Evolutionary conservation across 1,140 invertebrate genomes (phyloP).

Genomic region (Drosophila pandora): DNA sequence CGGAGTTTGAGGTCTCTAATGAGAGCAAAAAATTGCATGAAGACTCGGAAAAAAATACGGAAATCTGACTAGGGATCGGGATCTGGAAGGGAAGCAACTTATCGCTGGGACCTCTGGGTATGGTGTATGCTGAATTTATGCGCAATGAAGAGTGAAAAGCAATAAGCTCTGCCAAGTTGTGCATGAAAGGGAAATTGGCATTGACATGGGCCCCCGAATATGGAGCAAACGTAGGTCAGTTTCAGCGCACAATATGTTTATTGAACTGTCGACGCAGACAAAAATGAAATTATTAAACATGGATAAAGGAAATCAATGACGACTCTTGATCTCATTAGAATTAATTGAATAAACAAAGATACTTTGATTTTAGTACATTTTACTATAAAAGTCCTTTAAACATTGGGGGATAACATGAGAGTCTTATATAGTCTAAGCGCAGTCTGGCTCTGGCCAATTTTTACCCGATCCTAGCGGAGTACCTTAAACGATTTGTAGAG

Average conservation of each 20-base stretch:
- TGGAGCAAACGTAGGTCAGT: constrained; percentile 15
- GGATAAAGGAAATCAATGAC: neutral
- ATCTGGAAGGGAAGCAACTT: neutral
- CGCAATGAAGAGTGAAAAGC: constrained; percentile 79
- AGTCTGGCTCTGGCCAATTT: too few relatives aligned
- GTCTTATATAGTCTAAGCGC: too few relatives aligned
- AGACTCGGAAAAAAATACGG: constrained; percentile 14
- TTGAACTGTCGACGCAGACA: constrained; percentile 41
- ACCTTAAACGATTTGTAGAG: neutral
- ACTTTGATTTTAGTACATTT: too few relatives aligned
- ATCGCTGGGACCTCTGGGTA: neutral
- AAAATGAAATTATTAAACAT: neutral
- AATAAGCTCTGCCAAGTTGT: constrained; percentile 79
- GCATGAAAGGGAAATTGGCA: constrained; percentile 77
- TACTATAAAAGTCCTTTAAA: too few relatives aligned
- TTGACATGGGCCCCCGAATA: constrained; percentile 47
- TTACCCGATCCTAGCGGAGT: too few relatives aligned
- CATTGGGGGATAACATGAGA: too few relatives aligned
- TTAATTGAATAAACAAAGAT: too few relatives aligned
- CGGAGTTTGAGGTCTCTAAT: constrained; percentile 51
- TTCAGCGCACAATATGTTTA: constrained; percentile 44
- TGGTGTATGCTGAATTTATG: constrained; percentile 70
- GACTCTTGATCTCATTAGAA: neutral
- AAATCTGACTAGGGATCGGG: constrained; percentile 2
- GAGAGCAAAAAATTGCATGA: constrained; percentile 61